These are phyloP conservation scores for Kryptolebias ocellatus DNA, from an alignment of 2,797 vertebrate genomes.

Conservation along the genomic window DNA sequence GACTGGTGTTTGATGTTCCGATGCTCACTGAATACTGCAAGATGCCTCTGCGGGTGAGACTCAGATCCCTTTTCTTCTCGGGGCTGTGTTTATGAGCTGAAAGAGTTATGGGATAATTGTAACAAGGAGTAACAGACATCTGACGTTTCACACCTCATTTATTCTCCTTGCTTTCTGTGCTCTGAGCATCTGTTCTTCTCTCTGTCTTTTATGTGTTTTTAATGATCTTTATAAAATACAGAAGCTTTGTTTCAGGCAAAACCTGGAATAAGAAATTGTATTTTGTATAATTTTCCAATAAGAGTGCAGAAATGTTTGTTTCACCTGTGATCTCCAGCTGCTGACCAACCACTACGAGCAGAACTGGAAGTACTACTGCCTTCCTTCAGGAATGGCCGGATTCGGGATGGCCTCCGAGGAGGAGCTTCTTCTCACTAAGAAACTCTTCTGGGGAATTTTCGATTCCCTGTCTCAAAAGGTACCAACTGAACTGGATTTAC, in stretches of 20 bases:
- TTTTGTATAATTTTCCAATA: neutral
- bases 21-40: slow-evolving; percentile 94
- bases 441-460: slow-evolving; percentile 98
- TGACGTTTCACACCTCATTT: slow-evolving; percentile 4
- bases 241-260: neutral
- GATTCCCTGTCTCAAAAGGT: slow-evolving; percentile 97
- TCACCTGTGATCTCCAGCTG: slow-evolving; percentile 79
- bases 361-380: slow-evolving; percentile 99
- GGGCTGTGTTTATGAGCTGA: slow-evolving; percentile 8
- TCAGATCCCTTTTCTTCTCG: neutral
- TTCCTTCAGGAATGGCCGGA: slow-evolving; percentile 91
- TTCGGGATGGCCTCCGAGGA: slow-evolving; percentile 93
- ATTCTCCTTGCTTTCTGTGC: slow-evolving; percentile 1
- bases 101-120: slow-evolving; percentile 13
- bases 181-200: neutral
- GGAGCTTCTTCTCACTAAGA: slow-evolving; percentile 95
- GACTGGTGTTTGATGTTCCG: slow-evolving; percentile 97
- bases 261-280: no score
- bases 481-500: slow-evolving; percentile 31
- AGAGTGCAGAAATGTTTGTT: neutral
- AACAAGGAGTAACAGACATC: neutral
- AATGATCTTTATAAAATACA: neutral
- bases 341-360: slow-evolving; percentile 96
- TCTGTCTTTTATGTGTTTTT: neutral
- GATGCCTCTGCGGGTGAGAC: slow-evolving; percentile 91